A percentile compares a stretch with the other conserved stretches of the same genome.
Conservation (phyloP, 2,797 vertebrate genomes). For the Ispidina picta region DNA sequence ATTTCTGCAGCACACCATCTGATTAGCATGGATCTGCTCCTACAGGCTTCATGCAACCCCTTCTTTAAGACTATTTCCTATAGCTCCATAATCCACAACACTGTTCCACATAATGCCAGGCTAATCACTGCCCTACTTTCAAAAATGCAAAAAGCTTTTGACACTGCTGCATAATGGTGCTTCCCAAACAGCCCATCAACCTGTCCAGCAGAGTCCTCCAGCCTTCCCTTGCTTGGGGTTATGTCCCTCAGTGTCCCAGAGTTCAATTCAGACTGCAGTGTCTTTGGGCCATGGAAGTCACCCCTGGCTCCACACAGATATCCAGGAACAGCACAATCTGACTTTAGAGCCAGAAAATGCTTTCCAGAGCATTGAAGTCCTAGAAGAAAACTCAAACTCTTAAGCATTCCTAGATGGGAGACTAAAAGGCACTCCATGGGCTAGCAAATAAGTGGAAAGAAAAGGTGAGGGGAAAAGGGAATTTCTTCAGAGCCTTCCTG, state of each 20-base stretch:
- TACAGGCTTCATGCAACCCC: not conserved
- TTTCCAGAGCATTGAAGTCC: not conserved
- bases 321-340: not conserved
- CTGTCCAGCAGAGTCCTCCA: not conserved
- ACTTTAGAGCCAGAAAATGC: not conserved
- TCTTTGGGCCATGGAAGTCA: not conserved
- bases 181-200: conserved; percentile 21
- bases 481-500: not conserved
- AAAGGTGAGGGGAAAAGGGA: not conserved
- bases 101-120: conserved; percentile 26
- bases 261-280: not conserved
- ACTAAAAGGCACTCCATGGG: not conserved
- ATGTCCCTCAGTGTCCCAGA: not conserved
- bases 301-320: not conserved
- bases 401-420: not conserved
- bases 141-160: conserved; percentile 6
- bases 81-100: conserved; percentile 27
- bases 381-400: not conserved
- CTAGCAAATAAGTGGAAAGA: not conserved
- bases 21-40: conserved; percentile 31
- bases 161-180: not conserved
- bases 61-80: conserved; percentile 47
- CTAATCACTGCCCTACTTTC: conserved; percentile 58
- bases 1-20: conserved; percentile 20
- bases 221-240: not conserved